Base-by-base conservation (phyloP, 2,888 invertebrate genomes). In the Zeuzera pyrina region DNA sequence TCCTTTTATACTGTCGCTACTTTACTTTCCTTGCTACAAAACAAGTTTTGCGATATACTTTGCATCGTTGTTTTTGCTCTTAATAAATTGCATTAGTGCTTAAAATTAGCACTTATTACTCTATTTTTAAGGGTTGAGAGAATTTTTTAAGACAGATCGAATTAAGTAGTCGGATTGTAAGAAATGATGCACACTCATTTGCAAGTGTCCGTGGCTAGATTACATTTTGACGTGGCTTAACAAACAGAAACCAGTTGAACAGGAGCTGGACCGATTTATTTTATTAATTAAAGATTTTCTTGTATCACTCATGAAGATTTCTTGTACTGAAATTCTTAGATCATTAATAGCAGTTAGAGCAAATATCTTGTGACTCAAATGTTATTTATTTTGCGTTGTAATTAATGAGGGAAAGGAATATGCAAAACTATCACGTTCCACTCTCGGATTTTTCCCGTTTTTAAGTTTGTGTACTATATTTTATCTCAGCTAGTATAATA, bases 151-250 rank as follows among this genome's bases (percentile, higher is more conserved):
- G 19, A 19, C 19, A 19, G 19, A 4, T 6, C 5, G 8, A 8
- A 19, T 19, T 6, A 19, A 4, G 19, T 19, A 8, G 19, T 19
- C 8, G 8, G 8, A 19, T 5, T 19, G 15, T 37, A 47, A 50
- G 52, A 47, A 68, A 48, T 62, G 63, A 68, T 65, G 64, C 52
- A 55, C 52, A 45, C 57, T 65, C 67, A 72, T 73, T 72, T 70
- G 62, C 69, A 70, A 70, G 62, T 66, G 70, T 67, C 70, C 48
- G 49, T 42, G 43, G 40, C 55, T 65, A 72, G 70, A 72, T 72
- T 70, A 64, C 55, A 45, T 61, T 70, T 64, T 67, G 69, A 70
- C 67, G 56, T 55, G 57, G 50, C 57, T 58, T 62, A 59, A 61
- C 64, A 62, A 67, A 66, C 61, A 54, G 41, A 59, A 62, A 62